phyloP scores from a whole-genome alignment of 2,888 invertebrate species.

The Calephelis perditalis region DNA sequence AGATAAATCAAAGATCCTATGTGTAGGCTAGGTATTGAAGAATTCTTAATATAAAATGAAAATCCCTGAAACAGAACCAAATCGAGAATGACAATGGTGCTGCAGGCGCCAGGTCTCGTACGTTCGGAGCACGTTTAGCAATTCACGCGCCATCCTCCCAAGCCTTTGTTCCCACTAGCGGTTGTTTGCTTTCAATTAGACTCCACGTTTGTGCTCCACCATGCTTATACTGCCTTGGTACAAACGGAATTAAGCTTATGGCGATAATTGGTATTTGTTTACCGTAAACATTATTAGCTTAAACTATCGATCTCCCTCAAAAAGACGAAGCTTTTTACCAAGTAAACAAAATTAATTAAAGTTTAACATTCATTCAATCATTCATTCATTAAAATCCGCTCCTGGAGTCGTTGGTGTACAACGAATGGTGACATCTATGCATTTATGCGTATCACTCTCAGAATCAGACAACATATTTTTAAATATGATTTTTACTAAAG shows the following conservation, averaged over 20 bases:
- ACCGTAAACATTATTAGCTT: not conserved
- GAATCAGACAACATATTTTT: too few species aligned
- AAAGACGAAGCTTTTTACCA: too few species aligned
- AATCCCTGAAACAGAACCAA: not conserved
- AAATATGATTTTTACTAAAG: too few species aligned
- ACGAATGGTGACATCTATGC: too few species aligned
- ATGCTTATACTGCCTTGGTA: slow-evolving; percentile 22
- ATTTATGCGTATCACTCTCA: too few species aligned
- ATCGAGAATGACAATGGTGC: not conserved
- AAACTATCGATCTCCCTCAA: too few species aligned
- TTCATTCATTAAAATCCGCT: too few species aligned
- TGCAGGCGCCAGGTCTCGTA: slow-evolving; percentile 28
- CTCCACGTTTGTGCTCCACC: slow-evolving; percentile 31
- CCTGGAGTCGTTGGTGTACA: too few species aligned
- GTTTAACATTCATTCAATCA: too few species aligned
- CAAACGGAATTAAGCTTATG: slow-evolving; percentile 25
- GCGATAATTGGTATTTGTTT: slow-evolving; percentile 21
- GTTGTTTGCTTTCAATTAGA: slow-evolving; percentile 40
- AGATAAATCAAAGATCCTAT: too few species aligned
- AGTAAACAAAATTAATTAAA: too few species aligned
- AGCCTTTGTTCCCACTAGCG: slow-evolving; percentile 31
- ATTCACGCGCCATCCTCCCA: slow-evolving; percentile 32
- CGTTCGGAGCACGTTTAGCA: slow-evolving; percentile 31
- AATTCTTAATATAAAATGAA: not conserved
- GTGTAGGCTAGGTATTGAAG: too few species aligned